A percentile compares a stretch with the other conserved stretches of the same genome.
These are phyloP conservation scores for Zeuzera pyrina DNA, from an alignment of 2,888 invertebrate genomes.

Conservation along the genomic window DNA sequence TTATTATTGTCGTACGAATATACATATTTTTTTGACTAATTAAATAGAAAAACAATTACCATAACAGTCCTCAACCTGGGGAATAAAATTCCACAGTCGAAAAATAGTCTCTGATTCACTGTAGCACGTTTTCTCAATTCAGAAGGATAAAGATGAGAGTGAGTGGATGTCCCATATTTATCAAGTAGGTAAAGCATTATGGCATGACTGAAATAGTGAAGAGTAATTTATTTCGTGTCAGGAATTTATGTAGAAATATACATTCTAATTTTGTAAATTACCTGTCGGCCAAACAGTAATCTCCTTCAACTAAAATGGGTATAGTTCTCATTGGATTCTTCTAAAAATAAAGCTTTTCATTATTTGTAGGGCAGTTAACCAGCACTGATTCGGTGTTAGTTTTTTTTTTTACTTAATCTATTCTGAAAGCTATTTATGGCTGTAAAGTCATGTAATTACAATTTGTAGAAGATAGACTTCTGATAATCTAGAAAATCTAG, in stretches of 20 bases:
- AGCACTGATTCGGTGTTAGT: no score
- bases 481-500: no score
- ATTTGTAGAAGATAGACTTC: no score
- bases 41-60: constrained; percentile 29
- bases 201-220: constrained; percentile 42
- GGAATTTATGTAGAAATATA: no score
- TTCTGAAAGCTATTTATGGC: no score
- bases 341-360: constrained; percentile 33
- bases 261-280: constrained; percentile 18
- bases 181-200: constrained; percentile 52
- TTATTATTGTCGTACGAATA: no score
- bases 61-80: constrained; percentile 48
- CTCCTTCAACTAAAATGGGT: constrained; percentile 46
- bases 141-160: constrained; percentile 38
- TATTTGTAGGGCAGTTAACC: no score
- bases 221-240: not conserved
- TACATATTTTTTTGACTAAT: no score
- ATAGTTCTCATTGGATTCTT: constrained; percentile 62
- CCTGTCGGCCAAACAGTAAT: constrained; percentile 53
- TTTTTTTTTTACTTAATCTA: no score
- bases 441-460: no score
- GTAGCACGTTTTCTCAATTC: constrained; percentile 41
- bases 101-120: constrained; percentile 46
- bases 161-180: constrained; percentile 41
- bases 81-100: constrained; percentile 54